Conservation (phyloP, 2,888 invertebrate genomes). For the Harpalus rufipes region DNA sequence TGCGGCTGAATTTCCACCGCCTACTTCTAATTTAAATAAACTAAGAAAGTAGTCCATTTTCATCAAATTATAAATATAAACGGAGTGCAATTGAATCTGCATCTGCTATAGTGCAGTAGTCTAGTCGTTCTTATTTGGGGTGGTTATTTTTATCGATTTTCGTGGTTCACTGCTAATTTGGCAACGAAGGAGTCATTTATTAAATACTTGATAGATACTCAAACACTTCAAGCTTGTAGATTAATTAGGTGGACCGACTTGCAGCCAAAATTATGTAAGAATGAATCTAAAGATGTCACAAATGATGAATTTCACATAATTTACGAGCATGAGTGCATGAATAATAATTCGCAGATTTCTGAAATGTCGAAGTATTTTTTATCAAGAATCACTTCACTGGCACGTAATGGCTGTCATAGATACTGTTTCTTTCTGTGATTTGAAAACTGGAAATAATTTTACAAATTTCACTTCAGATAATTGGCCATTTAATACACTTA, state of each 20-base stretch:
- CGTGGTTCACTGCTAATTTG: conserved; percentile 23
- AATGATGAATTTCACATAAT: not conserved
- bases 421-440: no score
- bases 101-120: not conserved
- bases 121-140: conserved; percentile 29
- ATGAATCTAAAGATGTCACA: not conserved
- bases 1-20: conserved; percentile 26
- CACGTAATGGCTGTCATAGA: no score
- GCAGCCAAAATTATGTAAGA: conserved; percentile 38
- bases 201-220: conserved; percentile 42
- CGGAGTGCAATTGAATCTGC: conserved; percentile 20
- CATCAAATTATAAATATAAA: conserved; percentile 34
- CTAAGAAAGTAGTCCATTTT: conserved; percentile 16
- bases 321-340: not conserved
- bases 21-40: conserved; percentile 44
- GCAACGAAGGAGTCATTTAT: conserved; percentile 24
- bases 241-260: conserved; percentile 25
- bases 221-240: conserved; percentile 21
- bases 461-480: no score
- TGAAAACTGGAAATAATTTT: no score
- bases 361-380: no score
- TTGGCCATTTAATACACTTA: no score
- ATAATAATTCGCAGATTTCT: no score
- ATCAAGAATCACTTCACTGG: no score
- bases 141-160: conserved; percentile 41